Conservation (phyloP, 1,140 invertebrate genomes). For the Linepithema humile region DNA sequence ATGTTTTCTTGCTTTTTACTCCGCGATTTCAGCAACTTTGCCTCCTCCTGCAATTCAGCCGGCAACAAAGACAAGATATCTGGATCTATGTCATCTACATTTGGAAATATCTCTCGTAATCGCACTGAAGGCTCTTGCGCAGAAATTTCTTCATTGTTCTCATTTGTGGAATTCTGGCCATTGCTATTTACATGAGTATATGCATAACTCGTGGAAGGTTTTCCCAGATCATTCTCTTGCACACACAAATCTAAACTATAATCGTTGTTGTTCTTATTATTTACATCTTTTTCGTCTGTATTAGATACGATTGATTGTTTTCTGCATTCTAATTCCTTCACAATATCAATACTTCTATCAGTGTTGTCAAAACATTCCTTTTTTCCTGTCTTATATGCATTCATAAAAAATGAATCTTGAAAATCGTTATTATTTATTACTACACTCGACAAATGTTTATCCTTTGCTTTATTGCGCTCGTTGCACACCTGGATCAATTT, state of each 20-base stretch:
- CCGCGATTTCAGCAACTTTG: slow-evolving; percentile 74
- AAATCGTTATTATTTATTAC: slow-evolving; percentile 71
- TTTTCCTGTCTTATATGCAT: slow-evolving; percentile 72
- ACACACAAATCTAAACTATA: neutral
- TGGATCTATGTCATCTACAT: slow-evolving; percentile 82
- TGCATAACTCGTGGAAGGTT: neutral
- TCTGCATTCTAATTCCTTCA: slow-evolving; percentile 2
- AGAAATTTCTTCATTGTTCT: neutral
- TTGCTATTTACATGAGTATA: neutral
- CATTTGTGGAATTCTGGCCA: neutral
- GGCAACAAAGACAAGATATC: slow-evolving; percentile 80
- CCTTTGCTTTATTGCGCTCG: slow-evolving; percentile 31
- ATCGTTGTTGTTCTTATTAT: slow-evolving; percentile 3
- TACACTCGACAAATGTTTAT: slow-evolving; percentile 14
- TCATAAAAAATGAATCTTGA: slow-evolving; percentile 79
- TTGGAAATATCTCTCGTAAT: slow-evolving; percentile 84
- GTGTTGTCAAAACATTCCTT: slow-evolving; percentile 29
- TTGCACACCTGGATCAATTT: slow-evolving; percentile 59
- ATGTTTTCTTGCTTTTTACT: slow-evolving; percentile 62
- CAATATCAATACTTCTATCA: neutral
- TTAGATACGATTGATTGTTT: slow-evolving; percentile 27
- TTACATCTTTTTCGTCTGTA: neutral
- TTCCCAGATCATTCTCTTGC: neutral
- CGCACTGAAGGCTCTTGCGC: slow-evolving; percentile 56
- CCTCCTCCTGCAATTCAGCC: slow-evolving; percentile 78